A percentile compares a stretch with the other conserved stretches of the same genome.
These are phyloP conservation scores for Apeira syringaria DNA, from an alignment of 2,888 invertebrate genomes.

Conservation along the genomic window DNA sequence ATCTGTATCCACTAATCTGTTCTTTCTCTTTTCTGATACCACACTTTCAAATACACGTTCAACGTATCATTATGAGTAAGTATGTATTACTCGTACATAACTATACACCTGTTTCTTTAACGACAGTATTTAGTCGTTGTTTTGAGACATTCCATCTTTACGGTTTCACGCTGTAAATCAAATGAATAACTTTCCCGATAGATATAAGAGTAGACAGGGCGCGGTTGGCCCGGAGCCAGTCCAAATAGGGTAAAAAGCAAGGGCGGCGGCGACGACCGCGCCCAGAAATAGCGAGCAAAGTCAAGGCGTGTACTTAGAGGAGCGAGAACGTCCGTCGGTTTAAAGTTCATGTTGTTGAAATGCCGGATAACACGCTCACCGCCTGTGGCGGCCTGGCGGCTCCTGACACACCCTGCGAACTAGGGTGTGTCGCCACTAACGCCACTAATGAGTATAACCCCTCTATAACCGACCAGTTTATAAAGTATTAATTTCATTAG, in stretches of 20 bases:
- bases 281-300: constrained; percentile 80
- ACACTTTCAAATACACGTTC: constrained; percentile 22
- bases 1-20: constrained; percentile 6
- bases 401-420: constrained; percentile 41
- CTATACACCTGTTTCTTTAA: no score
- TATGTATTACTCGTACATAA: no score
- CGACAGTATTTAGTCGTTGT: constrained; percentile 11
- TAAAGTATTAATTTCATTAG: constrained; percentile 40
- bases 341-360: constrained; percentile 32
- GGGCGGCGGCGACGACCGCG: constrained; percentile 71
- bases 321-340: constrained; percentile 41
- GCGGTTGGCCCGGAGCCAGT: constrained; percentile 73
- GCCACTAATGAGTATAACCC: no score
- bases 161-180: constrained; percentile 38
- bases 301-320: constrained; percentile 70
- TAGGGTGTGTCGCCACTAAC: constrained; percentile 38
- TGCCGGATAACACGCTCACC: constrained; percentile 22
- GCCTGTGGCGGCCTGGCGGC: constrained; percentile 12
- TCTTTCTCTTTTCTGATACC: constrained; percentile 5
- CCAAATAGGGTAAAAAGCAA: constrained; percentile 80
- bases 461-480: constrained; percentile 40
- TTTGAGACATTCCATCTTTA: constrained; percentile 18
- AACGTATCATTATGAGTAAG: no score
- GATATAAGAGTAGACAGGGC: constrained; percentile 59
- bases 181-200: constrained; percentile 49